Percentiles rank a stretch among this genome's conserved stretches.
Conservation (phyloP, 2,888 invertebrate genomes). For the Diarsia dahlii region DNA sequence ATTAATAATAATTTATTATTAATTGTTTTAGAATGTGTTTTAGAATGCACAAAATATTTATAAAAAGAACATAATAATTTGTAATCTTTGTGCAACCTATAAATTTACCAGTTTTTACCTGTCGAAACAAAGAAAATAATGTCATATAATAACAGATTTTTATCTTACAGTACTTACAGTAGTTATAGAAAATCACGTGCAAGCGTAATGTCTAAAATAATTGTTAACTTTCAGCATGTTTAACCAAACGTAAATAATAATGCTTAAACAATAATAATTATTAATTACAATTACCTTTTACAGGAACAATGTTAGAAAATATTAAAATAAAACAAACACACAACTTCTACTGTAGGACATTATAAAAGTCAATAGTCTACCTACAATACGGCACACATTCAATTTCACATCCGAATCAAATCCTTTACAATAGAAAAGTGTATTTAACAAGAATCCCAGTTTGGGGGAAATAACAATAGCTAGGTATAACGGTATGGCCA, state of each 20-base stretch:
- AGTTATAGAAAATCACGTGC: neutral
- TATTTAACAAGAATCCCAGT: conserved; percentile 2
- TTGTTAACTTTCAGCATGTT: neutral
- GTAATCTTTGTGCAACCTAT: neutral
- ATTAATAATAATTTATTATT: neutral
- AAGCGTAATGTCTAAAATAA: neutral
- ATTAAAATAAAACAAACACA: neutral
- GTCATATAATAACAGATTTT: neutral
- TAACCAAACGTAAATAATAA: neutral
- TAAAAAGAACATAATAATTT: neutral
- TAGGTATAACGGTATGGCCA: conserved; percentile 35
- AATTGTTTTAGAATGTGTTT: conserved; percentile 15
- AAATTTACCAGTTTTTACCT: neutral
- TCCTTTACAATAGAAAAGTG: conserved; percentile 14
- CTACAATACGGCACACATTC: neutral
- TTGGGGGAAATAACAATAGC: conserved; percentile 58
- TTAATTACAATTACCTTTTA: neutral
- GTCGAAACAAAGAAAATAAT: conserved; percentile 18
- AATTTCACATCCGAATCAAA: conserved; percentile 1
- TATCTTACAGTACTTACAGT: conserved; percentile 5
- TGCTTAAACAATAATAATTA: neutral
- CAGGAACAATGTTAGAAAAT: neutral
- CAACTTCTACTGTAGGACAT: neutral
- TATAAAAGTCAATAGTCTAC: neutral
- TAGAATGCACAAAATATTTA: no score